Conservation (phyloP, 2,888 invertebrate genomes). For the Agrochola lychnidis region DNA sequence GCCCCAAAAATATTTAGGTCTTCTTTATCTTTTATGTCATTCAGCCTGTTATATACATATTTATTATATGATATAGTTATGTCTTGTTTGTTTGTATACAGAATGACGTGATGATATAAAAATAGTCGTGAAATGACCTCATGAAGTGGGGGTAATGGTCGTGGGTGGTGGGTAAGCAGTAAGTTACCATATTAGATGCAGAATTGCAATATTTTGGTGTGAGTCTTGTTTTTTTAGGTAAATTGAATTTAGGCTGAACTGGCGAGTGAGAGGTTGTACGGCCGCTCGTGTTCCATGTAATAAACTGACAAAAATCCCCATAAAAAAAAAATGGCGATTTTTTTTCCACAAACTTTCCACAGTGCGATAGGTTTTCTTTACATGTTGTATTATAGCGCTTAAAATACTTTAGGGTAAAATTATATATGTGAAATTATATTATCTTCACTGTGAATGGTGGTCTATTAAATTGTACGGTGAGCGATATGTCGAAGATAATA, state of each 20-base stretch:
- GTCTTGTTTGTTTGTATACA: constrained; percentile 32
- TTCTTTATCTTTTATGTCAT: constrained; percentile 81
- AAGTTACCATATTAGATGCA: constrained; percentile 36
- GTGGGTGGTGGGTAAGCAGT: constrained; percentile 44
- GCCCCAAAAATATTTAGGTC: constrained; percentile 79
- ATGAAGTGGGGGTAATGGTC: constrained; percentile 39
- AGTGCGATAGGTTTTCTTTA: too few relatives aligned
- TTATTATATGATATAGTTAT: constrained; percentile 15
- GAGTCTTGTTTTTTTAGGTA: neutral
- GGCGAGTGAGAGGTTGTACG: neutral
- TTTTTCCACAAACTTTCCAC: too few relatives aligned
- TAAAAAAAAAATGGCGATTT: too few relatives aligned
- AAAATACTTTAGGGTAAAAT: too few relatives aligned
- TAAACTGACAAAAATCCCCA: too few relatives aligned
- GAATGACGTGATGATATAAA: constrained; percentile 58
- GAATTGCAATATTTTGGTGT: constrained; percentile 41
- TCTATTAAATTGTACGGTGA: too few relatives aligned
- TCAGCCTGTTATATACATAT: constrained; percentile 59
- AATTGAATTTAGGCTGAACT: neutral
- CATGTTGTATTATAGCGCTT: too few relatives aligned
- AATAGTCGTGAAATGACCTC: constrained; percentile 60
- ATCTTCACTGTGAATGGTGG: too few relatives aligned
- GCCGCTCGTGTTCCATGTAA: too few relatives aligned
- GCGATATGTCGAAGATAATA: too few relatives aligned
- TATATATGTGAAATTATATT: too few relatives aligned